Evolutionary conservation across 1,140 invertebrate genomes (phyloP).

Genomic region (Rhopalosiphum maidis): DNA sequence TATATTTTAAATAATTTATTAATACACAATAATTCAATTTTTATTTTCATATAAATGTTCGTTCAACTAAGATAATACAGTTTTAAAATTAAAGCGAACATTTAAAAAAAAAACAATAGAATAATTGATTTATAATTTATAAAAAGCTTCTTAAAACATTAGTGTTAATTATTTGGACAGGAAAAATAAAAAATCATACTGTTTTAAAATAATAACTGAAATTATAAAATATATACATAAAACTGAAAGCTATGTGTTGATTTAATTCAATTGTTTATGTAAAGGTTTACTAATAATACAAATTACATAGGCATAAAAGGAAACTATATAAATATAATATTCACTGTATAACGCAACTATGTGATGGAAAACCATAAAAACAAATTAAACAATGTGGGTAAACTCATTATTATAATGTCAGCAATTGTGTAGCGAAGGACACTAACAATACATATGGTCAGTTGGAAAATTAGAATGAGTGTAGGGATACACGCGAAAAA

Average conservation of each 20-base stretch:
- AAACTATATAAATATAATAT: conserved; percentile 37
- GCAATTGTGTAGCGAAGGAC: conserved; percentile 54
- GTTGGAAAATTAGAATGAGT: conserved; percentile 49
- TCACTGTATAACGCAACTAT: neutral
- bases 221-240: neutral
- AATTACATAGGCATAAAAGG: conserved; percentile 23
- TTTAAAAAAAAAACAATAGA: neutral
- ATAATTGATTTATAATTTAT: neutral
- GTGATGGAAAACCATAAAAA: conserved; percentile 52
- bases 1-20: neutral
- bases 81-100: neutral
- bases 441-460: conserved; percentile 55
- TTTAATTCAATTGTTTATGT: conserved; percentile 41
- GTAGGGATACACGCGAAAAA: conserved; percentile 28
- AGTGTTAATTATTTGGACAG: neutral
- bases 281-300: conserved; percentile 43
- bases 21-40: neutral
- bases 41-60: neutral
- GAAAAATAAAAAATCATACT: neutral
- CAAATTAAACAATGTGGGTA: conserved; percentile 53
- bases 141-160: neutral
- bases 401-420: conserved; percentile 57
- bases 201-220: neutral
- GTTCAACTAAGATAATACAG: neutral
- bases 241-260: neutral